Evolutionary conservation across 2,113 vertebrate genomes (phyloP).

Genomic region (Neomonachus schauinslandi): DNA sequence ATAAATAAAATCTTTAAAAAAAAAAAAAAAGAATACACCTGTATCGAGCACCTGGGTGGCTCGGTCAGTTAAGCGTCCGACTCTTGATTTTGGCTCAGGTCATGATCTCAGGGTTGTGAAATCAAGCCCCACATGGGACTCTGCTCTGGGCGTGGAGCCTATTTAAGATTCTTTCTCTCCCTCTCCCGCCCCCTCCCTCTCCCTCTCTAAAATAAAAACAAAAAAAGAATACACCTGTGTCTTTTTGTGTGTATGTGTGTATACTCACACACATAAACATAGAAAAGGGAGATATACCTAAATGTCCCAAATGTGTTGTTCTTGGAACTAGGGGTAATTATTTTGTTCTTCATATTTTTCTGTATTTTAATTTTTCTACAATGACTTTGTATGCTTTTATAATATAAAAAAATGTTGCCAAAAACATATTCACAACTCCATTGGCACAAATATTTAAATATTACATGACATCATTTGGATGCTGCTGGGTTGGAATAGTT

Average conservation of each 20-base stretch:
- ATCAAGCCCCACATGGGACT: background rate
- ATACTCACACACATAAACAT: background rate
- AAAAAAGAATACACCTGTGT: background rate
- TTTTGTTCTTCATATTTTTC: slow-evolving; percentile 17
- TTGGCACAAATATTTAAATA: background rate
- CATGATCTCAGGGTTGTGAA: background rate
- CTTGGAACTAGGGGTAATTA: background rate
- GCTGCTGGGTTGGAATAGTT: background rate
- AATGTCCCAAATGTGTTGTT: background rate
- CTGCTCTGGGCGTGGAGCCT: background rate
- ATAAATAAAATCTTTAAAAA: too few relatives aligned
- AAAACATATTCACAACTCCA: background rate
- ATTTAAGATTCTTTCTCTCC: background rate
- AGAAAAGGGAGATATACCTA: background rate
- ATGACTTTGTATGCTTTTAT: background rate
- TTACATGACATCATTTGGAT: background rate
- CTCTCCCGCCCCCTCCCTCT: background rate
- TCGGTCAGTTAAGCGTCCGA: background rate
- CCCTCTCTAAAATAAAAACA: too few relatives aligned
- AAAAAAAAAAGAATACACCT: background rate
- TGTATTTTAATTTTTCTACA: background rate
- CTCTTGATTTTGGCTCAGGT: background rate
- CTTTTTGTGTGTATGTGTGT: background rate
- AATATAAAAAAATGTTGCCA: background rate
- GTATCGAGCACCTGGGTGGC: too few relatives aligned